Percentiles rank a stretch among this genome's conserved stretches.
Evolutionary conservation across 2,888 invertebrate genomes (phyloP).

Genomic region (Dioctria rufipes): DNA sequence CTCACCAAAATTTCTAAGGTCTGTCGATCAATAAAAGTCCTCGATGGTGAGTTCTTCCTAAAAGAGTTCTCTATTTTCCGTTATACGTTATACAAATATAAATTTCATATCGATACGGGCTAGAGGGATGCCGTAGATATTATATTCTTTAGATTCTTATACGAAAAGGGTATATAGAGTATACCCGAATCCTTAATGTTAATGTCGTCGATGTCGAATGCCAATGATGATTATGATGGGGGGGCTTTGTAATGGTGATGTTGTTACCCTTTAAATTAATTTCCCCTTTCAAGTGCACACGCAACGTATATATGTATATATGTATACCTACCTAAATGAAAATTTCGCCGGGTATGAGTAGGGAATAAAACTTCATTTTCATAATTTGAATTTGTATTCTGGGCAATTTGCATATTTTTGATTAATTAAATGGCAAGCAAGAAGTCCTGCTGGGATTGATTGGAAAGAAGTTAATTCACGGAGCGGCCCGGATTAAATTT

Average conservation of each 20-base stretch:
- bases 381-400: slow-evolving; percentile 56
- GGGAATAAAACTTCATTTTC: slow-evolving; percentile 47
- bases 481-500: slow-evolving; percentile 38
- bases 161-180: no score
- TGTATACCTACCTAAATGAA: background rate
- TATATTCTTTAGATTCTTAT: no score
- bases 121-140: background rate
- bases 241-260: slow-evolving; percentile 41
- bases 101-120: background rate
- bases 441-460: slow-evolving; percentile 57
- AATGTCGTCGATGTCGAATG: background rate
- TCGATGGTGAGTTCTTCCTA: slow-evolving; percentile 22
- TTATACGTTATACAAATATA: slow-evolving; percentile 4
- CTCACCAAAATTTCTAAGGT: slow-evolving; percentile 37
- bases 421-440: slow-evolving; percentile 53
- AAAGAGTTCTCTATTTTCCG: no score
- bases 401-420: slow-evolving; percentile 56
- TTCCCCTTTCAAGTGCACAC: slow-evolving; percentile 51
- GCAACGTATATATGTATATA: background rate
- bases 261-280: slow-evolving; percentile 53
- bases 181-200: no score
- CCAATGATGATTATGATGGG: background rate
- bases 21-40: slow-evolving; percentile 49
- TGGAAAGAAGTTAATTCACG: slow-evolving; percentile 58
- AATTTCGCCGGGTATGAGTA: background rate